These are phyloP conservation scores for Chaetodon auriga DNA, from an alignment of 2,113 vertebrate species.

Conservation along the genomic window DNA sequence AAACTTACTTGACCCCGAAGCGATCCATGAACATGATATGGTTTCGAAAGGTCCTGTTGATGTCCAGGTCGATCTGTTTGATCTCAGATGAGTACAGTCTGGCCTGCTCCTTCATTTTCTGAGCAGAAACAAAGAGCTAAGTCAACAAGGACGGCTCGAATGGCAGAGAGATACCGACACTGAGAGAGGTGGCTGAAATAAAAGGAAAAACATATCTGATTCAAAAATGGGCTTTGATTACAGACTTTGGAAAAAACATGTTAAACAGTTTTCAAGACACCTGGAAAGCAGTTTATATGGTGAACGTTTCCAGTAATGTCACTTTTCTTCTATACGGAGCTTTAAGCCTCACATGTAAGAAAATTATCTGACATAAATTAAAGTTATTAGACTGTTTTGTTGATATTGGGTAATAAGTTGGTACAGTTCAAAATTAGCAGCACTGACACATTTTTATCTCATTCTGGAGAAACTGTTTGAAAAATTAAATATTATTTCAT, in stretches of 20 bases:
- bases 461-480: no score
- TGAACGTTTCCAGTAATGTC: no score
- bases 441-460: no score
- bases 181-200: background rate
- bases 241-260: background rate
- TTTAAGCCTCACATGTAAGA: no score
- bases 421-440: no score
- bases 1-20: constrained; percentile 91
- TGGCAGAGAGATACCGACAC: background rate
- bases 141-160: background rate
- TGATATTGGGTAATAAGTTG: no score
- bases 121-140: constrained; percentile 4
- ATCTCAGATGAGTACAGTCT: constrained; percentile 88
- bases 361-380: no score
- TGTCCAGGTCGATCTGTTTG: constrained; percentile 93
- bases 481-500: background rate
- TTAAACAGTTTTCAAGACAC: no score
- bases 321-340: no score
- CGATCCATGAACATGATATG: constrained; percentile 96
- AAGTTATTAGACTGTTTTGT: no score
- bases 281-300: no score
- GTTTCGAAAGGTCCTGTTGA: constrained; percentile 93
- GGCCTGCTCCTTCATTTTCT: constrained; percentile 93
- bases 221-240: background rate
- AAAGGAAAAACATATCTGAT: background rate